Evolutionary conservation across 1,140 invertebrate species (phyloP).

Genomic region (Anadara kagoshimensis): DNA sequence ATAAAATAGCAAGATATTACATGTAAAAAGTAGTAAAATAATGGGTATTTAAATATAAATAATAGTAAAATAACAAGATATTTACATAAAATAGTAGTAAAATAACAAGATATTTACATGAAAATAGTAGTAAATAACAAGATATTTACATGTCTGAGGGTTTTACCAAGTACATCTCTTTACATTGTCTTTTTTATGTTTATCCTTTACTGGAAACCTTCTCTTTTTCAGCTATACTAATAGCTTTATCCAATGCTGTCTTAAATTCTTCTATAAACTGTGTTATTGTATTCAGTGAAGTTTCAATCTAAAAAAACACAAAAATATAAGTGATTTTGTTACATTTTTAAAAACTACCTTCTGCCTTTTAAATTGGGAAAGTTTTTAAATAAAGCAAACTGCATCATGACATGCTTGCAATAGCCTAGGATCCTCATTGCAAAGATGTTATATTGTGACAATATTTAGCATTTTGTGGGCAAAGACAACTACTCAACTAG

Average conservation of each 20-base stretch:
- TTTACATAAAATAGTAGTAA: not conserved
- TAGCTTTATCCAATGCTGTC: constrained; percentile 76
- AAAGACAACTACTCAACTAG: too few relatives aligned
- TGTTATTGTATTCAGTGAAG: constrained; percentile 76
- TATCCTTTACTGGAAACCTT: constrained; percentile 51
- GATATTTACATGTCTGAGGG: constrained; percentile 74
- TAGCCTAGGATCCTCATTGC: too few relatives aligned
- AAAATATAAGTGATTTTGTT: too few relatives aligned
- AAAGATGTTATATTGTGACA: not conserved
- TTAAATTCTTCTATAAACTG: constrained; percentile 76
- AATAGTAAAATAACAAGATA: not conserved
- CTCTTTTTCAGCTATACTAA: constrained; percentile 62
- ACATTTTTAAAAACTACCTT: too few relatives aligned
- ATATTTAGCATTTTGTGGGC: too few relatives aligned
- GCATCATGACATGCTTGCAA: too few relatives aligned
- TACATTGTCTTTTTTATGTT: constrained; percentile 56
- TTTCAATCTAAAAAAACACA: constrained; percentile 73
- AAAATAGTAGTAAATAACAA: not conserved
- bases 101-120: not conserved
- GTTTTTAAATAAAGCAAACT: too few relatives aligned
- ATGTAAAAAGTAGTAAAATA: too few relatives aligned
- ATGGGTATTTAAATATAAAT: not conserved
- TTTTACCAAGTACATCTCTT: constrained; percentile 75
- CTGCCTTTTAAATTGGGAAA: too few relatives aligned
- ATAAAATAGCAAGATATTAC: too few relatives aligned